Evolutionary conservation across 2,888 invertebrate species (phyloP).

Genomic region (Eilema caniola): DNA sequence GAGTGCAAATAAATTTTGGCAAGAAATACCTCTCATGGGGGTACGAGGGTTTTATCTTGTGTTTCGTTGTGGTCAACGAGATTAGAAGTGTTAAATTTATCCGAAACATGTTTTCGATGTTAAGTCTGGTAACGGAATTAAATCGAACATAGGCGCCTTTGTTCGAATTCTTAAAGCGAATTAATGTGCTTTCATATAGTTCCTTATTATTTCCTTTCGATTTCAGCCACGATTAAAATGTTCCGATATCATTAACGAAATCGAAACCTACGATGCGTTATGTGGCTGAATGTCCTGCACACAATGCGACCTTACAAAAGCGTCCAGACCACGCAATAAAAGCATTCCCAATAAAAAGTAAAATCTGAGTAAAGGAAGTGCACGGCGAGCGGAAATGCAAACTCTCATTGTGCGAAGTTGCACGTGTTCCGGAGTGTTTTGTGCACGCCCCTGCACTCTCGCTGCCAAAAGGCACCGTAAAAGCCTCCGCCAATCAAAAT

Average conservation of each 20-base stretch:
- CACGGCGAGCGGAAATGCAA: conserved; percentile 86
- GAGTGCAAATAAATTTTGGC: conserved; percentile 81
- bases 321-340: conserved; percentile 80
- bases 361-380: conserved; percentile 85
- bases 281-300: conserved; percentile 78
- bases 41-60: conserved; percentile 68
- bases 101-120: conserved; percentile 62
- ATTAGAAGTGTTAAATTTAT: conserved; percentile 74
- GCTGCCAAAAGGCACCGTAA: conserved; percentile 63
- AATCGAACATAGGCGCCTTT: conserved; percentile 31
- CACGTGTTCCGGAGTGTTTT: conserved; percentile 85
- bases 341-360: conserved; percentile 82
- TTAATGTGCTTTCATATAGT: conserved; percentile 46
- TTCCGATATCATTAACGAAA: conserved; percentile 86
- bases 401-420: conserved; percentile 84
- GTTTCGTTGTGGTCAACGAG: conserved; percentile 62
- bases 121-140: conserved; percentile 54
- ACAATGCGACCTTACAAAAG: conserved; percentile 78
- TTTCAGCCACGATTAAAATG: conserved; percentile 78
- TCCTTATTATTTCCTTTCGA: conserved; percentile 77
- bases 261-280: conserved; percentile 85
- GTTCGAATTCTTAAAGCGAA: conserved; percentile 51
- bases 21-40: conserved; percentile 62
- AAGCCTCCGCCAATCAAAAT: conserved; percentile 66
- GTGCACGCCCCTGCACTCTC: conserved; percentile 72